Evolutionary conservation across 1,140 invertebrate species (phyloP), one percentile per base, ranked within the genome.

Genomic region (Physella acuta): DNA sequence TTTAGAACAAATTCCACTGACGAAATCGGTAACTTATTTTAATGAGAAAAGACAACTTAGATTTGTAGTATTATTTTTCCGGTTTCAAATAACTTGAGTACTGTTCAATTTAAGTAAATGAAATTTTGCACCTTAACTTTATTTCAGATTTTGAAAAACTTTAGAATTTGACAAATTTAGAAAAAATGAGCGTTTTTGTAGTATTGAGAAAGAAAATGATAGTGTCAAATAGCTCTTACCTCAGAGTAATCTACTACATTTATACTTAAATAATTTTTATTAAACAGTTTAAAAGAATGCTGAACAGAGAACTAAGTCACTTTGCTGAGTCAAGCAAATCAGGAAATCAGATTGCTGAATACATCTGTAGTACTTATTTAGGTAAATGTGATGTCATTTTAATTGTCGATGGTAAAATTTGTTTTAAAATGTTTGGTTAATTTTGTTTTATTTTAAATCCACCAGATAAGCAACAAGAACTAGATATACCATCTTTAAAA

Each of bases 291-390:
- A 98, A 98, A 87, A 91, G 96, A 85, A 98, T 99, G 94, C 90
- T 99, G 82, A 99, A 99, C 88, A 97, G 98, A 88, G 97, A 99
- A 87, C 89, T 99, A 77, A 98, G 94, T 83, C 96, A 98, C 86
- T 99, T 99, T 87, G 98, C 96, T 39, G 97, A 99, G 84, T 98
- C 95, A 61, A 97, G 94, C 85, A 98, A 96, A 88, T 98, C 96
- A 71, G 97, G 96, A 78, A 98, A 97, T 87, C 96, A 98, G 89
- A 97, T 99, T 80, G 98, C 96, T 37, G 96, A 99, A 85, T 99
- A 97, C 86, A 97, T 99, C 85, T 98, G 95, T 87, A 95, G 92
- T 71, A 99, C 96, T 78, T 99, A 98, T 88, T 90, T 99, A 85
- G 97, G 96, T 97, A 71, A 80, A 82, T 79, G 28, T 30, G 0